A percentile compares a stretch with the other conserved stretches of the same genome.
phyloP scores from a whole-genome alignment of 2,888 invertebrate species.

The Eilema sororculum region DNA sequence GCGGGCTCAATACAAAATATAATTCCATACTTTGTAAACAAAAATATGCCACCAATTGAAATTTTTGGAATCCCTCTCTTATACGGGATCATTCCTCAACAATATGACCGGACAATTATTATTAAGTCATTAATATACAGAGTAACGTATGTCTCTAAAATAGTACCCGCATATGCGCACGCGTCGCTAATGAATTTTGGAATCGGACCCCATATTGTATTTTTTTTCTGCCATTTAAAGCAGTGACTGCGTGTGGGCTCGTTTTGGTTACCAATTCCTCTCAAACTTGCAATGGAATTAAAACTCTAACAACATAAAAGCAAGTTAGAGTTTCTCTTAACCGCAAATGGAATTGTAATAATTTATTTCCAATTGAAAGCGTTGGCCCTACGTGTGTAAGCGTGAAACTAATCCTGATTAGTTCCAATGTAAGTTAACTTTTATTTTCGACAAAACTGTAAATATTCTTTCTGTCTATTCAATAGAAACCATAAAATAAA shows the following conservation, averaged over 20 bases:
- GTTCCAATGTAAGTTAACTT: slow-evolving; percentile 14
- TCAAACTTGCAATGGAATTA: slow-evolving; percentile 15
- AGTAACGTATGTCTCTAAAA: slow-evolving; percentile 57
- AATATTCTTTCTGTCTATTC: slow-evolving; percentile 9
- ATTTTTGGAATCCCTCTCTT: slow-evolving; percentile 34
- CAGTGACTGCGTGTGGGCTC: slow-evolving; percentile 63
- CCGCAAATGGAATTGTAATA: neutral
- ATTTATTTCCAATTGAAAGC: slow-evolving; percentile 24
- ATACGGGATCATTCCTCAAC: slow-evolving; percentile 64
- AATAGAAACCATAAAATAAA: slow-evolving; percentile 18
- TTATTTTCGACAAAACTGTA: slow-evolving; percentile 11
- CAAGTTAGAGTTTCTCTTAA: slow-evolving; percentile 5
- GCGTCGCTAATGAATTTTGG: slow-evolving; percentile 62
- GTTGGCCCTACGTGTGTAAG: slow-evolving; percentile 2
- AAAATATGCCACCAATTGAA: slow-evolving; percentile 45
- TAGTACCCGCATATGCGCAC: slow-evolving; percentile 68
- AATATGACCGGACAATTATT: slow-evolving; percentile 69
- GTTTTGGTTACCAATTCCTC: slow-evolving; percentile 43
- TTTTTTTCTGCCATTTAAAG: slow-evolving; percentile 53
- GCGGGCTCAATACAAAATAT: slow-evolving; percentile 51
- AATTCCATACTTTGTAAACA: slow-evolving; percentile 49
- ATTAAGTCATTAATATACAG: slow-evolving; percentile 75
- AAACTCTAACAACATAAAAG: neutral
- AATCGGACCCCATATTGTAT: slow-evolving; percentile 57
- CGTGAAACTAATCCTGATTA: slow-evolving; percentile 17